phyloP scores from a whole-genome alignment of 2,888 invertebrate species.

The Aricia artaxerxes region DNA sequence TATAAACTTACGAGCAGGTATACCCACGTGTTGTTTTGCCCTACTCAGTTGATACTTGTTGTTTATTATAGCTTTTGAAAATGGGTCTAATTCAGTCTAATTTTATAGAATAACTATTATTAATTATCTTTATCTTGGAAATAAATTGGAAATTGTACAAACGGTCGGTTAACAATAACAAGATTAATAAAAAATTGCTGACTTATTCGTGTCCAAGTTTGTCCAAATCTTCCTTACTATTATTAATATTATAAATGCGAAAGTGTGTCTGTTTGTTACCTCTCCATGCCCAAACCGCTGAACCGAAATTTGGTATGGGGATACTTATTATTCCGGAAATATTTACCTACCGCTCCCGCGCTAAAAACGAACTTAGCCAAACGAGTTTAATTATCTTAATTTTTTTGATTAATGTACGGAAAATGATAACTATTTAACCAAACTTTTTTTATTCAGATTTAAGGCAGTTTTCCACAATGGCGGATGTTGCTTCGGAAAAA shows the following conservation, averaged over 20 bases:
- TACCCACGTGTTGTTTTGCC: conserved; percentile 40
- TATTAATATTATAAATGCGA: too few relatives aligned
- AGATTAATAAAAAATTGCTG: neutral
- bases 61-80: neutral
- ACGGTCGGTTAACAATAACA: neutral
- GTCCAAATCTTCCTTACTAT: too few relatives aligned
- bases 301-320: too few relatives aligned
- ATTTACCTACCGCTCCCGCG: neutral
- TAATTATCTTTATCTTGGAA: neutral
- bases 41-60: conserved; percentile 19
- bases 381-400: neutral
- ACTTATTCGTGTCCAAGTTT: too few relatives aligned
- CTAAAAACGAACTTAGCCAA: neutral
- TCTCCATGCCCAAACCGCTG: too few relatives aligned
- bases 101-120: neutral
- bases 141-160: neutral
- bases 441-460: neutral
- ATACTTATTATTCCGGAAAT: too few relatives aligned
- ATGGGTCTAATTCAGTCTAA: neutral
- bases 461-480: neutral
- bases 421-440: neutral
- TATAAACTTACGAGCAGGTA: conserved; percentile 57
- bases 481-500: neutral
- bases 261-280: too few relatives aligned
- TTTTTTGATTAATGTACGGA: neutral